phyloP scores from a whole-genome alignment of 2,797 vertebrate genomes.

The Coregonus ussuriensis region DNA sequence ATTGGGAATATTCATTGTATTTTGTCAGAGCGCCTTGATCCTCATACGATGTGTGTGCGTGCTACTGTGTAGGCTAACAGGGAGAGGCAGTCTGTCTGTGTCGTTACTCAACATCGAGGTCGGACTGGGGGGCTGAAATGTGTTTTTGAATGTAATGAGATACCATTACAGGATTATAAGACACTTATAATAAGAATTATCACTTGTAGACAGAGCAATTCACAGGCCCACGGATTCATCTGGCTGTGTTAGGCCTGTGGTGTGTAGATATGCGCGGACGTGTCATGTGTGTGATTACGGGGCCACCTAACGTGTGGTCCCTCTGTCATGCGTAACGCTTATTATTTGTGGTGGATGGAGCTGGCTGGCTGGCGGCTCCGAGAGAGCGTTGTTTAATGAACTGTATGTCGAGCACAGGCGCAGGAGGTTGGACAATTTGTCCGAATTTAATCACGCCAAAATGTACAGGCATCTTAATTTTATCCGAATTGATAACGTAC shows the following conservation, averaged over 20 bases:
- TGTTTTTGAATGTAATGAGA: slow-evolving; percentile 11
- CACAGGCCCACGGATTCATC: not conserved
- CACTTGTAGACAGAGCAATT: not conserved
- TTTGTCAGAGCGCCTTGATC: slow-evolving; percentile 12
- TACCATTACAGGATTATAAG: not conserved
- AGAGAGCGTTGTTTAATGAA: slow-evolving; percentile 48
- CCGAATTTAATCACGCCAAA: slow-evolving; percentile 56
- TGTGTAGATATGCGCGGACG: not conserved
- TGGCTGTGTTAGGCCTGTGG: slow-evolving; percentile 1
- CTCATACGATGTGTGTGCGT: slow-evolving; percentile 14
- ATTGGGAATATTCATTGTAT: slow-evolving; percentile 28
- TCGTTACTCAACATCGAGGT: slow-evolving; percentile 1
- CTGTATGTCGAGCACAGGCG: slow-evolving; percentile 43
- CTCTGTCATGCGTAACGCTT: slow-evolving; percentile 28
- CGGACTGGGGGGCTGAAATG: slow-evolving; percentile 18
- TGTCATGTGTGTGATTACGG: slow-evolving; percentile 23
- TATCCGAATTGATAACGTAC: slow-evolving; percentile 57
- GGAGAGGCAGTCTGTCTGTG: not conserved
- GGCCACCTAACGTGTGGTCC: not conserved
- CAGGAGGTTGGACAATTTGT: slow-evolving; percentile 55
- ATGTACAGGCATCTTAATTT: slow-evolving; percentile 55
- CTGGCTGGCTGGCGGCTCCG: not conserved
- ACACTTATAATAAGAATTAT: slow-evolving; percentile 7
- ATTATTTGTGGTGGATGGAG: slow-evolving; percentile 41
- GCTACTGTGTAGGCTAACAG: slow-evolving; percentile 8